Conservation (phyloP, 2,113 vertebrate species). For the Malaclemys terrapin region DNA sequence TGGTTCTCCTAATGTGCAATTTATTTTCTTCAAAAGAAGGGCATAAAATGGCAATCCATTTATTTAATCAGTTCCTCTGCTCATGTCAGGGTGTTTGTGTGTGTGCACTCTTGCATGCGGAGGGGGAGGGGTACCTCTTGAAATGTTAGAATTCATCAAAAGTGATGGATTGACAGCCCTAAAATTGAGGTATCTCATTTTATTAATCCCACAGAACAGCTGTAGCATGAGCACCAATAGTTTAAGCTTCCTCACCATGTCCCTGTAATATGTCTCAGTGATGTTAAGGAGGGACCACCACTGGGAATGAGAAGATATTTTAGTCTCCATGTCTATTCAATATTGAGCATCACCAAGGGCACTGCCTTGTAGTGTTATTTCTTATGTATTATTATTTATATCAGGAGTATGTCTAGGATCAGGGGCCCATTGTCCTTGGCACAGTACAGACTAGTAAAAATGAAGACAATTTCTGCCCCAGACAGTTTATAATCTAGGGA, state of each 20-base stretch:
- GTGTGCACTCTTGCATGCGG: not conserved
- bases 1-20: not conserved
- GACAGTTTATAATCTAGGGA: not conserved
- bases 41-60: not conserved
- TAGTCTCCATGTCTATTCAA: not conserved
- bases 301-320: not conserved
- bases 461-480: not conserved
- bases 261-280: not conserved
- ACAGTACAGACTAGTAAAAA: not conserved
- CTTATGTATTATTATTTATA: not conserved
- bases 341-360: not conserved
- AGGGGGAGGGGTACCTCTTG: not conserved
- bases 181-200: not conserved
- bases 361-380: not conserved
- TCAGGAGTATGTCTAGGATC: not conserved
- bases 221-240: not conserved
- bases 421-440: not conserved
- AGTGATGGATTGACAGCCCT: not conserved
- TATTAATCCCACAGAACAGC: not conserved
- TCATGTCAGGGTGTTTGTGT: not conserved
- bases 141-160: slow-evolving; percentile 26
- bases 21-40: slow-evolving; percentile 12
- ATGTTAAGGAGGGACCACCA: not conserved
- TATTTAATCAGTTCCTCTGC: not conserved
- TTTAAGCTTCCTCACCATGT: not conserved